Evolutionary conservation across 2,797 vertebrate genomes (phyloP).

Genomic region (Phrynocephalus guinanensis): DNA sequence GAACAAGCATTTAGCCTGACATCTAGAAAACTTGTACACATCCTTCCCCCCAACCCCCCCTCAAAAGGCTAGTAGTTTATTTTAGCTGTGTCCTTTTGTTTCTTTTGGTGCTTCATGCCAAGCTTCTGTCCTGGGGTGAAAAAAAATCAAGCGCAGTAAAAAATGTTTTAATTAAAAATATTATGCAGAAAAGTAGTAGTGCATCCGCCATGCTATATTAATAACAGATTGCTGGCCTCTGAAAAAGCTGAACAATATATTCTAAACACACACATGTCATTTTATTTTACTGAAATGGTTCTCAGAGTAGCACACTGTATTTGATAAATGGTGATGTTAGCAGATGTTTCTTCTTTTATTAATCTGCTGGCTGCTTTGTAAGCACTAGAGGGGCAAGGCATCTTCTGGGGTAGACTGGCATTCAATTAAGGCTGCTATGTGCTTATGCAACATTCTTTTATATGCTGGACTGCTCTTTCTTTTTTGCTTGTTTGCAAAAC

Average conservation of each 20-base stretch:
- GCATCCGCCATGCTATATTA: conserved; percentile 59
- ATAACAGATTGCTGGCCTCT: conserved; percentile 63
- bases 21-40: conserved; percentile 49
- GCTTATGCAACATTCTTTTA: neutral
- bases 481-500: no score
- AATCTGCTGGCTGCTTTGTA: neutral
- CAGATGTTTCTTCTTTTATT: conserved; percentile 21
- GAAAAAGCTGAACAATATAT: conserved; percentile 53
- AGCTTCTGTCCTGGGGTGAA: conserved; percentile 54
- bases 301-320: conserved; percentile 34
- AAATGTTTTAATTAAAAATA: conserved; percentile 70
- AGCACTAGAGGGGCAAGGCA: neutral
- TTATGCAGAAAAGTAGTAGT: conserved; percentile 64
- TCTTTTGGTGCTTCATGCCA: conserved; percentile 62
- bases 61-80: conserved; percentile 41
- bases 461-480: no score
- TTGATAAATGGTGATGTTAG: conserved; percentile 43
- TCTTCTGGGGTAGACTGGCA: neutral
- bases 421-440: neutral
- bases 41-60: no score
- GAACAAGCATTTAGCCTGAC: conserved; percentile 3
- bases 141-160: conserved; percentile 56
- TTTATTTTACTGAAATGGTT: conserved; percentile 49
- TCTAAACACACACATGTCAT: conserved; percentile 14
- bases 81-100: conserved; percentile 53